A percentile compares a stretch with the other conserved stretches of the same genome.
Conservation (phyloP, 1,140 invertebrate species). For the Euschistus heros region DNA sequence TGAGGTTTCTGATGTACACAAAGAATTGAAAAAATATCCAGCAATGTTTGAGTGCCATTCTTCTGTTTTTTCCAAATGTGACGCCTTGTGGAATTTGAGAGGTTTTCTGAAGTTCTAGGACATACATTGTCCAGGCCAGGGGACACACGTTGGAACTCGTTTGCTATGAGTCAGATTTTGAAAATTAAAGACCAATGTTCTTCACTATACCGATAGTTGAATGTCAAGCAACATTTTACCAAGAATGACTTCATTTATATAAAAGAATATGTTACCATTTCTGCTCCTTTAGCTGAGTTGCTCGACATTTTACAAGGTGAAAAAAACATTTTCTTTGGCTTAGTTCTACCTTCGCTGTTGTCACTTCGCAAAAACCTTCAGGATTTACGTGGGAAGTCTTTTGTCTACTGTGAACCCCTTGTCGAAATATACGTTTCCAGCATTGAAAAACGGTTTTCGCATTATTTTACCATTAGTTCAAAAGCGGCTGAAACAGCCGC, state of each 20-base stretch:
- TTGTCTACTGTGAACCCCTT: background rate
- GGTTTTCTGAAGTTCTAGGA: background rate
- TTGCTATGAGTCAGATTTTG: background rate
- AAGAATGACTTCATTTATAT: conserved; percentile 2
- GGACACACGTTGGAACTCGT: background rate
- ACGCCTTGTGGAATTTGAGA: background rate
- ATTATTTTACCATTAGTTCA: background rate
- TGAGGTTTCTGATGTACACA: background rate
- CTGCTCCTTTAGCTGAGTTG: conserved; percentile 3
- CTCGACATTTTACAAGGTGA: background rate
- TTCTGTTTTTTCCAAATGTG: background rate
- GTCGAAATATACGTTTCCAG: background rate
- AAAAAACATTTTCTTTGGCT: background rate
- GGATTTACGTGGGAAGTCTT: background rate
- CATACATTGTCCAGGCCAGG: background rate
- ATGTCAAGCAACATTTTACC: conserved; percentile 8
- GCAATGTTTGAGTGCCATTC: background rate
- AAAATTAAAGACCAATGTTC: conserved; percentile 3
- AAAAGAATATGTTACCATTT: background rate
- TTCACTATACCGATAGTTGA: conserved; percentile 1
- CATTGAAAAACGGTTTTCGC: background rate
- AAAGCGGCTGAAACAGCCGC: background rate
- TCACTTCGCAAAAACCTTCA: background rate
- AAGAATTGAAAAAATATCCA: background rate
- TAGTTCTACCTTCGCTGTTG: background rate